Evolutionary conservation across 2,113 vertebrate genomes (phyloP).

Genomic region (Falco punctatus): DNA sequence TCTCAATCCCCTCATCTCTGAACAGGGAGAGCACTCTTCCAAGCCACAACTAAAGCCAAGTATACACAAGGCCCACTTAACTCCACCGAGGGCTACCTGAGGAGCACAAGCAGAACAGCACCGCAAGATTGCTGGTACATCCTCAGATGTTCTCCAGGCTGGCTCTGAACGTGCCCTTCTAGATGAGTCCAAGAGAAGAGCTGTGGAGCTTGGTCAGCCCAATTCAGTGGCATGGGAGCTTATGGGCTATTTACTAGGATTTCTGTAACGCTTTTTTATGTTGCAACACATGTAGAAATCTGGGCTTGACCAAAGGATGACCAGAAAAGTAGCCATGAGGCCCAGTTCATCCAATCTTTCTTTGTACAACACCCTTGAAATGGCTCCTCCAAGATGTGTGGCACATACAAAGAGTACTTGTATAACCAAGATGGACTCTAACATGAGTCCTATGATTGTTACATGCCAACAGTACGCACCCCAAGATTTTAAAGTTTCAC

Average conservation of each 20-base stretch:
- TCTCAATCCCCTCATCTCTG: background rate
- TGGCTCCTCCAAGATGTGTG: background rate
- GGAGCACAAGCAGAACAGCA: background rate
- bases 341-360: background rate
- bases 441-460: background rate
- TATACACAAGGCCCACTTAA: background rate
- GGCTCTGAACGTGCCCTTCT: background rate
- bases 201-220: background rate
- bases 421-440: background rate
- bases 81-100: background rate
- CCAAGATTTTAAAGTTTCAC: background rate
- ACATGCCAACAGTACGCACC: rapidly evolving
- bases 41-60: background rate
- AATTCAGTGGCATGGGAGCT: background rate
- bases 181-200: background rate
- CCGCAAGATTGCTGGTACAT: background rate
- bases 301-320: background rate
- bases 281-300: background rate
- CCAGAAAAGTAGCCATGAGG: background rate
- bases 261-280: background rate
- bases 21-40: background rate
- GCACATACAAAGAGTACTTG: background rate
- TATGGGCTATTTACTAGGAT: background rate
- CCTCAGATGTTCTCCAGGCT: background rate
- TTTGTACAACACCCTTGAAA: background rate